These are phyloP conservation scores for Callospermophilus lateralis DNA, from an alignment of 2,113 vertebrate species.

Conservation along the genomic window DNA sequence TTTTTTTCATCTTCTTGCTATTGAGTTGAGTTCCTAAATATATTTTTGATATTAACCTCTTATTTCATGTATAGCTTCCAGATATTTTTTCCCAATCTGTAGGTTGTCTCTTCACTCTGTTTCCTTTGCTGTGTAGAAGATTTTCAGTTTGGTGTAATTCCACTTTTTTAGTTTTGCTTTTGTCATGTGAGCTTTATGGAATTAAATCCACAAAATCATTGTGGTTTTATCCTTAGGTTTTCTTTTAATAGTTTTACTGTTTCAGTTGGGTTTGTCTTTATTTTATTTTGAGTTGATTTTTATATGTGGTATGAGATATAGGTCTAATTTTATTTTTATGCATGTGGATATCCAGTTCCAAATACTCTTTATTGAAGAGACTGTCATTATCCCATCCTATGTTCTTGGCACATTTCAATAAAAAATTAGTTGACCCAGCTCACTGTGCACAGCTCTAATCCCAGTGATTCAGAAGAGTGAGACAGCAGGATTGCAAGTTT, in stretches of 20 bases:
- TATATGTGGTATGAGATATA: no score
- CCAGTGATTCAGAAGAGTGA: no score
- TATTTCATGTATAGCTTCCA: neutral
- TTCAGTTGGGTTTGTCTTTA: neutral
- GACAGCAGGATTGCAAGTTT: no score
- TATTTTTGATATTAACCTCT: neutral
- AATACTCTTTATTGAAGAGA: neutral
- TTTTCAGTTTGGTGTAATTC: neutral
- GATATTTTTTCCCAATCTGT: neutral
- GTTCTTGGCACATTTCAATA: neutral
- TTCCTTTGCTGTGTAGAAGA: neutral
- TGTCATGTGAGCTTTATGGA: neutral
- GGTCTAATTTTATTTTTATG: no score
- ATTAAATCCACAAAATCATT: neutral
- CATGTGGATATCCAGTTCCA: no score
- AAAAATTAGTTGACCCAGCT: neutral
- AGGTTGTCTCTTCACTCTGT: neutral
- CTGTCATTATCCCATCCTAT: neutral
- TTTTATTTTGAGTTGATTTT: neutral
- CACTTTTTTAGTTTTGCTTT: neutral
- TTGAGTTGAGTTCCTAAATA: neutral
- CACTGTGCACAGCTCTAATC: no score
- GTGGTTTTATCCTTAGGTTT: neutral
- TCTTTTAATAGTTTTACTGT: neutral
- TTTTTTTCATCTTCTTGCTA: neutral